phyloP scores from a whole-genome alignment of 2,113 vertebrate species.

The Chloropsis cyanopogon region DNA sequence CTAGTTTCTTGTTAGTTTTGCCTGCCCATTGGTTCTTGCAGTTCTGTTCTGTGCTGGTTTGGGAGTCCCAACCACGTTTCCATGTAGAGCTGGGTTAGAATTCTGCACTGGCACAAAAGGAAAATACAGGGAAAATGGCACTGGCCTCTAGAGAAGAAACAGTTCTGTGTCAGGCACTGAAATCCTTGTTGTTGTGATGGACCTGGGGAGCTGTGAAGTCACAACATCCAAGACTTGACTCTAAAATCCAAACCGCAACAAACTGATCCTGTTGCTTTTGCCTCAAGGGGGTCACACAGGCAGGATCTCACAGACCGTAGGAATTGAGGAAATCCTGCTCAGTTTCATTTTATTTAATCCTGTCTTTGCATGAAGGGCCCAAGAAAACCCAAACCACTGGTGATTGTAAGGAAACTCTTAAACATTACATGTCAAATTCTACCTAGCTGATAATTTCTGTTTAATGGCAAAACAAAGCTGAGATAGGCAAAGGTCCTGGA shows the following conservation, averaged over 20 bases:
- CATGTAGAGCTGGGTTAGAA: neutral
- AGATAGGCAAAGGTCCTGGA: neutral
- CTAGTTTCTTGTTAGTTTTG: constrained; percentile 33
- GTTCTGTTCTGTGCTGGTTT: constrained; percentile 30
- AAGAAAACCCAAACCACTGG: neutral
- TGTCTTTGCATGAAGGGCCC: neutral
- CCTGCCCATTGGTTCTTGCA: constrained; percentile 11
- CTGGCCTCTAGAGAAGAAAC: neutral
- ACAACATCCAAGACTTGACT: neutral
- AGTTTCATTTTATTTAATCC: accelerated
- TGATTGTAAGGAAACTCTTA: neutral
- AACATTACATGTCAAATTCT: neutral
- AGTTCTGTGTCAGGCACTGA: neutral
- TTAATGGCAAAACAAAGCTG: accelerated
- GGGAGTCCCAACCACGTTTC: neutral
- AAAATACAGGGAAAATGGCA: neutral
- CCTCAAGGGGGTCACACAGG: neutral
- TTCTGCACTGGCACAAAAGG: constrained; percentile 23
- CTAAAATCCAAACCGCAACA: neutral
- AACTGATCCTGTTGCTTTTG: neutral
- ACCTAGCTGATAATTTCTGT: neutral
- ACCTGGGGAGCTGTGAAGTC: neutral
- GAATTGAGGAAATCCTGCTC: neutral
- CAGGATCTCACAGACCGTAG: accelerated
- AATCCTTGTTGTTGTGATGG: neutral